These are phyloP conservation scores for Balearica regulorum DNA, from an alignment of 2,797 vertebrate genomes.

Conservation along the genomic window DNA sequence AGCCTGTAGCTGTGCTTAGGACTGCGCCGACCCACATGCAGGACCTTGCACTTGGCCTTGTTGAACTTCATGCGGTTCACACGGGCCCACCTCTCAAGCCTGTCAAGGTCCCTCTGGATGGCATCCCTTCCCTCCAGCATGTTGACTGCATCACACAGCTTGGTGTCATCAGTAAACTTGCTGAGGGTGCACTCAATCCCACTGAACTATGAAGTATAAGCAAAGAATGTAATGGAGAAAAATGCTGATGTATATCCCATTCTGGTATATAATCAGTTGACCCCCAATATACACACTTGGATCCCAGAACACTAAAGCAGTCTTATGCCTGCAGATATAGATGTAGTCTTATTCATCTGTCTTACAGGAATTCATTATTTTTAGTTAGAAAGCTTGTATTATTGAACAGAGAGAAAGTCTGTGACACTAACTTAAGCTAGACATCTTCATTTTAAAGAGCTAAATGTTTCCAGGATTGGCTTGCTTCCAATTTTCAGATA, in stretches of 20 bases:
- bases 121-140: too few relatives aligned
- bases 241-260: accelerated
- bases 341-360: not conserved
- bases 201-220: not conserved
- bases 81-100: too few relatives aligned
- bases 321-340: not conserved
- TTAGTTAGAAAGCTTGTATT: not conserved
- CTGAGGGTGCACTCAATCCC: too few relatives aligned
- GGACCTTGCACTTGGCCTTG: too few relatives aligned
- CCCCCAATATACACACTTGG: not conserved
- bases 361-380: not conserved
- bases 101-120: too few relatives aligned
- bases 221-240: not conserved
- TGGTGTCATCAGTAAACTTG: too few relatives aligned
- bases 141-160: too few relatives aligned
- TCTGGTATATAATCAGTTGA: not conserved
- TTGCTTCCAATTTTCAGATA: not conserved
- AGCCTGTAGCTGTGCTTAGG: too few relatives aligned
- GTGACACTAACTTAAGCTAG: not conserved
- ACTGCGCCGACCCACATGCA: too few relatives aligned
- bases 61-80: too few relatives aligned
- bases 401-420: not conserved
- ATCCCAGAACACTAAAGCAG: not conserved
- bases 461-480: not conserved
- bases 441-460: not conserved